These are phyloP conservation scores for Caenorhabditis japonica DNA, from an alignment of 2,888 invertebrate species.

Conservation along the genomic window DNA sequence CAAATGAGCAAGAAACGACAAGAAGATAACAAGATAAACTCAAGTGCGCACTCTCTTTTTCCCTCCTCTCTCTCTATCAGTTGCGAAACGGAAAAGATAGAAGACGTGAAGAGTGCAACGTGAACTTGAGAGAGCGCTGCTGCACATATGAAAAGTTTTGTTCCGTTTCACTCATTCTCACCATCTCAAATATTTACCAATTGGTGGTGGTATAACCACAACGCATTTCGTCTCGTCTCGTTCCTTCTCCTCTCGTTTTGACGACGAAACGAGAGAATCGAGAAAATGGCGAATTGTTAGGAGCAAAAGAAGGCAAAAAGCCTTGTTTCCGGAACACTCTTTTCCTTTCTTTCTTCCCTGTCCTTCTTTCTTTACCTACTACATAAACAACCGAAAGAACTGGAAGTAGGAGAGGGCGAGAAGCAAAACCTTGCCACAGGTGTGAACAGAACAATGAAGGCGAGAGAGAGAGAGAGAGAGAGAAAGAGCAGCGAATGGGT, in stretches of 20 bases:
- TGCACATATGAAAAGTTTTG: not conserved
- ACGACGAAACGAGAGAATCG: too few relatives aligned
- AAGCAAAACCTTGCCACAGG: slow-evolving; percentile 19
- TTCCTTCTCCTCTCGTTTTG: too few relatives aligned
- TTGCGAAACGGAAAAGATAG: not conserved
- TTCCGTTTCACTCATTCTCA: slow-evolving; percentile 5
- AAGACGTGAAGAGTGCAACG: not conserved
- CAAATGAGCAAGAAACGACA: slow-evolving; percentile 14
- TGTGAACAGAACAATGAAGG: slow-evolving; percentile 30
- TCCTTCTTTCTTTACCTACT: not conserved
- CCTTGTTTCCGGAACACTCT: too few relatives aligned
- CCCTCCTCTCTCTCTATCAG: slow-evolving; percentile 13
- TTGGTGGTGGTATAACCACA: slow-evolving; percentile 22
- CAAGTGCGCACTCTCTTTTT: slow-evolving; percentile 32
- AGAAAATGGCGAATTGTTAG: too few relatives aligned
- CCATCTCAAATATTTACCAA: slow-evolving; percentile 39
- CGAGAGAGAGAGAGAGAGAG: slow-evolving; percentile 21
- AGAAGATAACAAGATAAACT: slow-evolving; percentile 50
- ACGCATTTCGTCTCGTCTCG: too few relatives aligned
- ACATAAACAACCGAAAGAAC: not conserved
- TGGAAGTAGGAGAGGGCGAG: too few relatives aligned
- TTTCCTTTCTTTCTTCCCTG: not conserved
- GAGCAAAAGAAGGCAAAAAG: too few relatives aligned
- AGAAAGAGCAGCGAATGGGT: slow-evolving; percentile 2
- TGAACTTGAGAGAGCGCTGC: slow-evolving; percentile 4